These are phyloP conservation scores for Bufo bufo DNA, from an alignment of 2,113 vertebrate genomes.

Conservation along the genomic window DNA sequence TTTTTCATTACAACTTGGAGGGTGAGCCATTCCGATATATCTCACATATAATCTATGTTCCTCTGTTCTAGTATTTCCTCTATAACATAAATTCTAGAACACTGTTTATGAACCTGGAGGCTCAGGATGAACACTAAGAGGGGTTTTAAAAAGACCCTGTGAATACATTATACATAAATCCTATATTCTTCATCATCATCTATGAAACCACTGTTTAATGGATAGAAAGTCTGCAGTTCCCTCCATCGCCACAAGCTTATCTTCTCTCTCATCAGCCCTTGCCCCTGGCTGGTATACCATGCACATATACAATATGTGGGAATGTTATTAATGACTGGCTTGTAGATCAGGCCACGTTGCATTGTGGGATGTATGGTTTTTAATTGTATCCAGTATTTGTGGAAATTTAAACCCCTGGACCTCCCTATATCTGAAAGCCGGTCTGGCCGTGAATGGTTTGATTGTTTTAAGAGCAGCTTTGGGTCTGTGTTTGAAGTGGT, in stretches of 20 bases:
- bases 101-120: no score
- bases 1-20: no score
- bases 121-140: no score
- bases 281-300: not conserved
- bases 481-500: slow-evolving; percentile 49
- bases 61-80: no score
- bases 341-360: not conserved
- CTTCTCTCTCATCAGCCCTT: not conserved
- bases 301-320: not conserved
- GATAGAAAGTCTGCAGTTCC: not conserved
- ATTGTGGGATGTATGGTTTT: not conserved
- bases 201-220: not conserved
- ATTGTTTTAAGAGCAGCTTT: slow-evolving; percentile 31
- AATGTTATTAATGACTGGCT: not conserved
- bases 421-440: not conserved
- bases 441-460: slow-evolving; percentile 40
- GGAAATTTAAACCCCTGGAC: not conserved
- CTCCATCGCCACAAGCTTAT: not conserved
- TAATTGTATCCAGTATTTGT: slow-evolving; percentile 20
- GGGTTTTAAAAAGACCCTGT: no score
- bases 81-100: no score
- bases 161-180: no score
- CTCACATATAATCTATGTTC: no score
- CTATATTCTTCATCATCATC: not conserved
- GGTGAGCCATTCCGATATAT: no score